Percentiles rank a stretch among this genome's conserved stretches.
phyloP scores from a whole-genome alignment of 1,140 invertebrate species.

The Drosophila kanapiae region DNA sequence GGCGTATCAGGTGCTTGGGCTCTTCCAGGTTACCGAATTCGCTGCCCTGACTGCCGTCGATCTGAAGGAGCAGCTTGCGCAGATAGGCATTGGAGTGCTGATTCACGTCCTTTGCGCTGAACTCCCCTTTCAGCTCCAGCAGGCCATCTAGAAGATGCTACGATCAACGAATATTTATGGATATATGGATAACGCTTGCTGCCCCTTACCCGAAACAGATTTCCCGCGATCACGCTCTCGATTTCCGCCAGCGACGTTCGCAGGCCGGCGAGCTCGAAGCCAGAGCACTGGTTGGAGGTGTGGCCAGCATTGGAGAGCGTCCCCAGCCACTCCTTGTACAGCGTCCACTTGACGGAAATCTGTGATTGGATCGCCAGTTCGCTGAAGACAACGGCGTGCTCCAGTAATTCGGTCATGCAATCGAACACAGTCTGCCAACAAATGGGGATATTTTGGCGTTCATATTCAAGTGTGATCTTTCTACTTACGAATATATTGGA shows the following conservation, averaged over 20 bases:
- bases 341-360: constrained; percentile 57
- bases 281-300: constrained; percentile 18
- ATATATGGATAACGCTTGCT: background rate
- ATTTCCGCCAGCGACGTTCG: constrained; percentile 64
- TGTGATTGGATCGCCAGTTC: constrained; percentile 60
- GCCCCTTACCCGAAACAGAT: constrained; percentile 87
- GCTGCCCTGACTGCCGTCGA: constrained; percentile 43
- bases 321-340: constrained; percentile 74
- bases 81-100: constrained; percentile 91
- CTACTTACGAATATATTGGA: constrained; percentile 58
- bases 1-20: constrained; percentile 39
- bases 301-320: constrained; percentile 45
- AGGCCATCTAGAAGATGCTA: constrained; percentile 87
- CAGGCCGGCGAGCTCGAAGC: constrained; percentile 61
- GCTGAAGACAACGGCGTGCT: constrained; percentile 68
- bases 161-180: background rate
- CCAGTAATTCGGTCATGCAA: constrained; percentile 54
- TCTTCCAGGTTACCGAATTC: constrained; percentile 54
- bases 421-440: constrained; percentile 60
- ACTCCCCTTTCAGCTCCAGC: constrained; percentile 87
- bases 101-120: constrained; percentile 88
- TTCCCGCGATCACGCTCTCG: constrained; percentile 87
- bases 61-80: constrained; percentile 78
- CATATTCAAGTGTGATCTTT: background rate
- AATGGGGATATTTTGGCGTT: background rate